Percentiles rank a stretch among this genome's conserved stretches.
phyloP scores from a whole-genome alignment of 2,113 vertebrate genomes.

The Atlantisia rogersi region DNA sequence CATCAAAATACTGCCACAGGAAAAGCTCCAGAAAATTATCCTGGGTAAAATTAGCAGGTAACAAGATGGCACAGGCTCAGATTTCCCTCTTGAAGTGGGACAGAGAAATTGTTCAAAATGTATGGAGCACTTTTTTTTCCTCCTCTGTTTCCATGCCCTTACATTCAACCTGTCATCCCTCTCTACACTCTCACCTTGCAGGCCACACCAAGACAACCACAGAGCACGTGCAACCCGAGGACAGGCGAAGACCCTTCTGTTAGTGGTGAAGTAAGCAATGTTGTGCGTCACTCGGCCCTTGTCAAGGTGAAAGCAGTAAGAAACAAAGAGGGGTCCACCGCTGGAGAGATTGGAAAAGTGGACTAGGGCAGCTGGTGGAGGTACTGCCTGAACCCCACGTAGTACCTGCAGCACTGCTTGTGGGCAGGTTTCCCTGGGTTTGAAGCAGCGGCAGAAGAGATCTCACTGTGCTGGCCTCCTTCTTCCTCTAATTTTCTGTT shows the following conservation, averaged over 20 bases:
- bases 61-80: background rate
- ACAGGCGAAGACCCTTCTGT: background rate
- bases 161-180: background rate
- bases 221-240: background rate
- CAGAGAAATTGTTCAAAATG: background rate
- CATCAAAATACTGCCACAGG: background rate
- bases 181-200: accelerated
- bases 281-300: accelerated
- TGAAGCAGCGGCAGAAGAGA: background rate
- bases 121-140: background rate
- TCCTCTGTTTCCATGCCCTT: background rate
- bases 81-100: background rate
- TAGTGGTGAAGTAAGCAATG: background rate
- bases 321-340: accelerated
- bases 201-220: background rate
- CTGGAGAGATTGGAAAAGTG: background rate
- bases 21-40: background rate
- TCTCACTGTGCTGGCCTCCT: background rate
- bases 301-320: background rate
- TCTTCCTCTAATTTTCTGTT: background rate
- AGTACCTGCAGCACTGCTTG: background rate
- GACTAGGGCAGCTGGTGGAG: background rate
- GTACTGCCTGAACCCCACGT: background rate
- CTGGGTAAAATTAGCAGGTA: background rate
- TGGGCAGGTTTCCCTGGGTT: accelerated